Conservation (phyloP, 1,140 invertebrate species). For the Drosophila auraria region DNA sequence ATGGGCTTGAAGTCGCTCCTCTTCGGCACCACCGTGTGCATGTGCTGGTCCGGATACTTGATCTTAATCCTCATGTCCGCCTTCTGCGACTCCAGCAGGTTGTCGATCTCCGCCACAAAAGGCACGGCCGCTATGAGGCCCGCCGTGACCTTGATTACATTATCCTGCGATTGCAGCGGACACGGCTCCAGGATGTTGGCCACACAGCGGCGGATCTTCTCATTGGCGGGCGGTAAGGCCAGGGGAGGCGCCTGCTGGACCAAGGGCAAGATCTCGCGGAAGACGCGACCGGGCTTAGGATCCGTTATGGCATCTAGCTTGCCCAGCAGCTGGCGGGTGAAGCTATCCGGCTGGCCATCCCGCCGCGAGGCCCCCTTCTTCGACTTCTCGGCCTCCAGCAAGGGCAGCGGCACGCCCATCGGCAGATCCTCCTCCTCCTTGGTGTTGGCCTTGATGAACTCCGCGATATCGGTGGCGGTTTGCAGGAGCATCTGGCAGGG, state of each 20-base stretch:
- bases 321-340: constrained; percentile 92
- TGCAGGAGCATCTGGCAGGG: constrained; percentile 85
- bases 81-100: constrained; percentile 89
- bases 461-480: constrained; percentile 76
- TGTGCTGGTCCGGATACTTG: constrained; percentile 96
- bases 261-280: constrained; percentile 92
- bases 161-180: constrained; percentile 90
- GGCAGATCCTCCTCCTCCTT: constrained; percentile 41
- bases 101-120: constrained; percentile 93
- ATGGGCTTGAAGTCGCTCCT: constrained; percentile 88
- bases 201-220: constrained; percentile 90
- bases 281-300: constrained; percentile 93
- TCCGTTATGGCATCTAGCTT: constrained; percentile 92
- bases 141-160: constrained; percentile 96
- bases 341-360: constrained; percentile 88
- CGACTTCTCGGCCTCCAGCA: neutral
- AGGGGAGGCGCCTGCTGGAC: constrained; percentile 88
- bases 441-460: constrained; percentile 84
- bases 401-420: neutral
- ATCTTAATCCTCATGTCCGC: constrained; percentile 91
- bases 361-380: neutral
- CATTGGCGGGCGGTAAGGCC: constrained; percentile 88
- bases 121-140: constrained; percentile 94
- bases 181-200: constrained; percentile 94
- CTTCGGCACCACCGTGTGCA: constrained; percentile 92